Percentiles rank a stretch among this genome's conserved stretches.
Conservation (phyloP, 2,888 invertebrate species). For the Epirrita christyi region DNA sequence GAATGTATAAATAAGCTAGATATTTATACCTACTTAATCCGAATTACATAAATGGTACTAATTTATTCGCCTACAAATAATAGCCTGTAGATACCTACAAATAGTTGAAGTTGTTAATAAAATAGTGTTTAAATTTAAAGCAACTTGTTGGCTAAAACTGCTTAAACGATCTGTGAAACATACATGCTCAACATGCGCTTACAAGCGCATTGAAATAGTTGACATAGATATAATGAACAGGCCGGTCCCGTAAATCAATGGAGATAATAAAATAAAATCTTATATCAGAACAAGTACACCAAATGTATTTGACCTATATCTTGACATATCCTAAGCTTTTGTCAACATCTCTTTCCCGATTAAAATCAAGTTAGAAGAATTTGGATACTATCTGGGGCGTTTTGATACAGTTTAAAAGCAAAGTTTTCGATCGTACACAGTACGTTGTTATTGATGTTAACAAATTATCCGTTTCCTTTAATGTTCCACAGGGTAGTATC, state of each 20-base stretch:
- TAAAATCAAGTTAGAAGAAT: not conserved
- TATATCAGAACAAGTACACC: not conserved
- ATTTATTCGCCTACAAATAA: slow-evolving; percentile 18
- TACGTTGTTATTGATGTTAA: not conserved
- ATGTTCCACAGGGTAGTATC: slow-evolving; percentile 5
- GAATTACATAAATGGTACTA: slow-evolving; percentile 13
- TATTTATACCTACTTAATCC: slow-evolving; percentile 6
- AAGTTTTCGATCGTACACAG: not conserved
- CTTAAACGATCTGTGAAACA: not conserved
- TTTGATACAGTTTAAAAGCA: not conserved
- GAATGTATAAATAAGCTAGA: slow-evolving; percentile 18
- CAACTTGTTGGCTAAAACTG: slow-evolving; percentile 15
- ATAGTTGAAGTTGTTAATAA: slow-evolving; percentile 7
- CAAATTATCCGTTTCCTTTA: not conserved
- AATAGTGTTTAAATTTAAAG: slow-evolving; percentile 18
- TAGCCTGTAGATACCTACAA: slow-evolving; percentile 11
- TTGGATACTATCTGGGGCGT: not conserved
- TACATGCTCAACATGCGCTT: no score
- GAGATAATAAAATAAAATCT: not conserved
- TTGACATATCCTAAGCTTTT: slow-evolving; percentile 12
- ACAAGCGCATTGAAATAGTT: not conserved
- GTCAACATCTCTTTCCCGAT: not conserved
- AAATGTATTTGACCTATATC: slow-evolving; percentile 1
- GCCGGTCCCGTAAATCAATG: slow-evolving; percentile 3
- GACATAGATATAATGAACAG: slow-evolving; percentile 6